A percentile compares a stretch with the other conserved stretches of the same genome.
Conservation (phyloP, 1,140 invertebrate genomes). For the Lycorma delicatula region DNA sequence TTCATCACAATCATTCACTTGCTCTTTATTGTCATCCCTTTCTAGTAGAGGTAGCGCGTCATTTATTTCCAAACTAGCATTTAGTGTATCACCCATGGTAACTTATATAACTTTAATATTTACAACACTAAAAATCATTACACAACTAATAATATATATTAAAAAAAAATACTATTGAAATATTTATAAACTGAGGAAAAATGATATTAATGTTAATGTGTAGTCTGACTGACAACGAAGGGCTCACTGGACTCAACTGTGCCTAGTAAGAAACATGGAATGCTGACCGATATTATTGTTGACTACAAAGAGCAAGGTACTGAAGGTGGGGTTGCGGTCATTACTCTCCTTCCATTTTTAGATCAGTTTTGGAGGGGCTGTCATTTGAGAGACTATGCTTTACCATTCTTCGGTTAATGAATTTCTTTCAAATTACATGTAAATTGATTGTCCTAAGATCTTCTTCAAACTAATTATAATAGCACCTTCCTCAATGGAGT, state of each 20-base stretch:
- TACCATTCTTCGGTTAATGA: too few relatives aligned
- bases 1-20: background rate
- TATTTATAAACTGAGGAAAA: background rate
- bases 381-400: background rate
- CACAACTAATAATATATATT: background rate
- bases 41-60: background rate
- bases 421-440: too few relatives aligned
- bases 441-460: too few relatives aligned
- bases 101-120: background rate
- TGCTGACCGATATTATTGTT: background rate
- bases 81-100: background rate
- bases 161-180: background rate
- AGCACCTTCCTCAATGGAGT: too few relatives aligned
- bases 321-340: background rate
- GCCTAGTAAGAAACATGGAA: background rate
- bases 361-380: background rate
- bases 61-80: background rate
- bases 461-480: too few relatives aligned
- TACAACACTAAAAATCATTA: background rate
- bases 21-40: background rate
- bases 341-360: background rate
- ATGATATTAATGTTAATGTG: background rate
- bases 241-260: background rate
- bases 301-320: conserved; percentile 1
- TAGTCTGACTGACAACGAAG: background rate